Conservation (phyloP, 2,113 vertebrate genomes). For the Papio anubis region DNA sequence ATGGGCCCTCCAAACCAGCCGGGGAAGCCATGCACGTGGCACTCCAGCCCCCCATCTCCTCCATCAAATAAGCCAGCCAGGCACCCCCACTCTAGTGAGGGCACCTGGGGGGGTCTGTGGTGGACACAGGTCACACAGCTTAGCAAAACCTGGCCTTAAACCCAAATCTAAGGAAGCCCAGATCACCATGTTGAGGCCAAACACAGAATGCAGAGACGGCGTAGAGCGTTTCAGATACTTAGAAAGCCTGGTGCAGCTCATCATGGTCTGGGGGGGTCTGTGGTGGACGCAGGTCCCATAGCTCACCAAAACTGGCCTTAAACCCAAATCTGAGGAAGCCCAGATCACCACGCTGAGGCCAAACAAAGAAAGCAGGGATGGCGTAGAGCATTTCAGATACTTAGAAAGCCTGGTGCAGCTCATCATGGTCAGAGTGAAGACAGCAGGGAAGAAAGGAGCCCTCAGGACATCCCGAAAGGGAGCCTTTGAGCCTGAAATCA, state of each 20-base stretch:
- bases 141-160: background rate
- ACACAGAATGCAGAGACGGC: background rate
- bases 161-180: background rate
- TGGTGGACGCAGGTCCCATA: background rate
- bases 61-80: background rate
- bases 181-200: background rate
- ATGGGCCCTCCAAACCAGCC: background rate
- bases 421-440: background rate
- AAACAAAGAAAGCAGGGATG: background rate
- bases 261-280: background rate
- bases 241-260: background rate
- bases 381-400: too few species aligned
- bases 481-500: background rate
- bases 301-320: background rate
- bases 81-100: background rate
- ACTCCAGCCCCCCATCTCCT: background rate
- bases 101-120: background rate
- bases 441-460: background rate
- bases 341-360: background rate
- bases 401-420: background rate
- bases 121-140: background rate
- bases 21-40: background rate
- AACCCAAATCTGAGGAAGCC: background rate
- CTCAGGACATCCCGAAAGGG: background rate
- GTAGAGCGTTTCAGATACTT: too few species aligned